Percentiles rank a stretch among this genome's conserved stretches.
These are phyloP conservation scores for Buathra laborator DNA, from an alignment of 2,888 invertebrate genomes.

Conservation along the genomic window DNA sequence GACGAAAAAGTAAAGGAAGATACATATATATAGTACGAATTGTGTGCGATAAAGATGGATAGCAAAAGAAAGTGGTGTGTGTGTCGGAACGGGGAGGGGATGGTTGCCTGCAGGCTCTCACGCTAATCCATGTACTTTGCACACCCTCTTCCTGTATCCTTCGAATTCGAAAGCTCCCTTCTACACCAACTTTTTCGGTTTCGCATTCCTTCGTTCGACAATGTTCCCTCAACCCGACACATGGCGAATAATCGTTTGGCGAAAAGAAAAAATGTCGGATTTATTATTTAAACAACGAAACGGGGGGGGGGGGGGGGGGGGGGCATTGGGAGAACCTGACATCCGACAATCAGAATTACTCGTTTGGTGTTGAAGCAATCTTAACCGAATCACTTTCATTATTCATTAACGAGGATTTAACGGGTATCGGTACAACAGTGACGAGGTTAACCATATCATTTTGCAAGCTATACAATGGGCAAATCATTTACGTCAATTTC, in stretches of 20 bases:
- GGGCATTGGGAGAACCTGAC: slow-evolving; percentile 15
- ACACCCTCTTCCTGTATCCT: slow-evolving; percentile 46
- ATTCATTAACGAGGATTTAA: not conserved
- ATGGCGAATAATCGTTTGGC: slow-evolving; percentile 40
- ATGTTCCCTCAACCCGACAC: not conserved
- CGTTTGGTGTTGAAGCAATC: not conserved
- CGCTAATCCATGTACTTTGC: slow-evolving; percentile 64
- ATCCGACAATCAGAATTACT: slow-evolving; percentile 23
- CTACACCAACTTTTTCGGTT: slow-evolving; percentile 8
- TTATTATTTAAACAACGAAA: slow-evolving; percentile 54
- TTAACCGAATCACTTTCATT: too few species aligned
- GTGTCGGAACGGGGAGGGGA: slow-evolving; percentile 13
- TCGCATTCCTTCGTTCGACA: slow-evolving; percentile 1
- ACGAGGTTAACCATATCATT: not conserved
- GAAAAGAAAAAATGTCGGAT: slow-evolving; percentile 23
- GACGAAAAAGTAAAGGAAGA: slow-evolving; percentile 34
- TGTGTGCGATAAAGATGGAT: slow-evolving; percentile 17
- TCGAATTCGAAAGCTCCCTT: slow-evolving; percentile 23
- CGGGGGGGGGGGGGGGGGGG: too few species aligned
- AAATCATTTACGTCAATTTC: too few species aligned
- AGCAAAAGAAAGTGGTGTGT: slow-evolving; percentile 13
- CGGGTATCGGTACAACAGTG: not conserved
- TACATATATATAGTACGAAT: not conserved
- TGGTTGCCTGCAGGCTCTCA: slow-evolving; percentile 54
- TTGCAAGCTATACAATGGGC: not conserved